phyloP scores from a whole-genome alignment of 1,140 invertebrate genomes.

The Pteromalus puparum region DNA sequence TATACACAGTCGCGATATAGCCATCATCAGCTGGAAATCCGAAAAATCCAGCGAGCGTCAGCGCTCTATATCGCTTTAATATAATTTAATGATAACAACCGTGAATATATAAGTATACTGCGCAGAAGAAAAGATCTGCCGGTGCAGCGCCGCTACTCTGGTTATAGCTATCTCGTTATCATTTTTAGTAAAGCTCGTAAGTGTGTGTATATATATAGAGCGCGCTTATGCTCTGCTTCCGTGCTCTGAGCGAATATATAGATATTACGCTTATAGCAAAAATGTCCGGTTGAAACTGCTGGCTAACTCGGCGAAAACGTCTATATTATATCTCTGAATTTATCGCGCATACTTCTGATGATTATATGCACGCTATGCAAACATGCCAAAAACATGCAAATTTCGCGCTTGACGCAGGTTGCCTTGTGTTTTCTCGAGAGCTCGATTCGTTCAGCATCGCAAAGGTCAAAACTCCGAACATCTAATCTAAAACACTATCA shows the following conservation, averaged over 20 bases:
- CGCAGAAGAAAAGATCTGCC: not conserved
- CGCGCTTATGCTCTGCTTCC: not conserved
- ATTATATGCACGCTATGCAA: no score
- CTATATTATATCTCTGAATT: no score
- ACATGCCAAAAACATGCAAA: no score
- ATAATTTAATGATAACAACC: slow-evolving; percentile 1
- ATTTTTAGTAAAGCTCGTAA: slow-evolving; percentile 15
- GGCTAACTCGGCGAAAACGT: not conserved
- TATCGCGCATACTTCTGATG: no score
- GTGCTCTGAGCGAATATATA: not conserved
- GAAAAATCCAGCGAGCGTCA: not conserved
- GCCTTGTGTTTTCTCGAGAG: slow-evolving; percentile 4
- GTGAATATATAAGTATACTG: not conserved
- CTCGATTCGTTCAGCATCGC: not conserved
- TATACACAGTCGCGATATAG: no score
- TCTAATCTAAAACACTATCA: not conserved
- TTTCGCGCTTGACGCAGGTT: not conserved
- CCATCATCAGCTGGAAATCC: no score
- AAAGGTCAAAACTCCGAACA: not conserved
- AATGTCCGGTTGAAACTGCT: not conserved
- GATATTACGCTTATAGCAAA: no score
- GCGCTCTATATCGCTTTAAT: not conserved
- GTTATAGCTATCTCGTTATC: slow-evolving; percentile 27
- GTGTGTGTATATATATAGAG: not conserved
- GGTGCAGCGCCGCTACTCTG: not conserved